A percentile compares a stretch with the other conserved stretches of the same genome.
Evolutionary conservation across 2,113 vertebrate species (phyloP).

Genomic region (Neoarius graeffei): DNA sequence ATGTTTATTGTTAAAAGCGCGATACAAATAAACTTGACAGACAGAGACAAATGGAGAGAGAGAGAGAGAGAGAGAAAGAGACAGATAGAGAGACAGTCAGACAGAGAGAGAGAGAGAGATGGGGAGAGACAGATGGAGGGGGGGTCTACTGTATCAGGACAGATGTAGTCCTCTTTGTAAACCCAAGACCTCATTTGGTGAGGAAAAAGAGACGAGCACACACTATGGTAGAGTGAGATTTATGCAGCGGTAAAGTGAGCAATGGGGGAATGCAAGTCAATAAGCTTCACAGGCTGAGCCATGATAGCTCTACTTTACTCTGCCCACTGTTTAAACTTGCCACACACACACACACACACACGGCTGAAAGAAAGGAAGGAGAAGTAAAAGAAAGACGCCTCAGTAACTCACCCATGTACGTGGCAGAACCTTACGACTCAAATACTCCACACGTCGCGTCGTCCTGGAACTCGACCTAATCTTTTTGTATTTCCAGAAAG

Average conservation of each 20-base stretch:
- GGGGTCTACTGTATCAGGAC: background rate
- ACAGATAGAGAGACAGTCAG: too few species aligned
- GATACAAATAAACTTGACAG: too few species aligned
- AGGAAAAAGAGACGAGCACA: background rate
- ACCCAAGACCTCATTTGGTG: slow-evolving; percentile 2
- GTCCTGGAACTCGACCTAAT: slow-evolving; percentile 28
- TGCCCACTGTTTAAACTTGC: slow-evolving; percentile 17
- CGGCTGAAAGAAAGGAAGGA: background rate
- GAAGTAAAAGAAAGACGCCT: background rate
- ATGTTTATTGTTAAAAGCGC: too few species aligned
- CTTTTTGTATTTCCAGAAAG: slow-evolving; percentile 8
- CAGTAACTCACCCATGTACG: slow-evolving; percentile 49
- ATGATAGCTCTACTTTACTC: slow-evolving; percentile 9
- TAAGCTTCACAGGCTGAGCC: slow-evolving; percentile 4
- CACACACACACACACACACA: slow-evolving; percentile 20
- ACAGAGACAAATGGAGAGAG: background rate
- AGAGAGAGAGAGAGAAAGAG: background rate
- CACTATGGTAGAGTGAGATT: slow-evolving; percentile 15
- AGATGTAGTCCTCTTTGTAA: slow-evolving; percentile 5
- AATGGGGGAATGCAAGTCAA: slow-evolving; percentile 5
- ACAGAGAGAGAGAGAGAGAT: background rate
- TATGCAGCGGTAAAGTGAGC: slow-evolving; percentile 8
- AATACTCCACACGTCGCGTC: slow-evolving; percentile 1
- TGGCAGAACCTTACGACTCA: slow-evolving; percentile 24
- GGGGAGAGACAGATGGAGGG: too few species aligned